These are phyloP conservation scores for Poeciliopsis occidentalis DNA, from an alignment of 2,113 vertebrate species.

Conservation along the genomic window DNA sequence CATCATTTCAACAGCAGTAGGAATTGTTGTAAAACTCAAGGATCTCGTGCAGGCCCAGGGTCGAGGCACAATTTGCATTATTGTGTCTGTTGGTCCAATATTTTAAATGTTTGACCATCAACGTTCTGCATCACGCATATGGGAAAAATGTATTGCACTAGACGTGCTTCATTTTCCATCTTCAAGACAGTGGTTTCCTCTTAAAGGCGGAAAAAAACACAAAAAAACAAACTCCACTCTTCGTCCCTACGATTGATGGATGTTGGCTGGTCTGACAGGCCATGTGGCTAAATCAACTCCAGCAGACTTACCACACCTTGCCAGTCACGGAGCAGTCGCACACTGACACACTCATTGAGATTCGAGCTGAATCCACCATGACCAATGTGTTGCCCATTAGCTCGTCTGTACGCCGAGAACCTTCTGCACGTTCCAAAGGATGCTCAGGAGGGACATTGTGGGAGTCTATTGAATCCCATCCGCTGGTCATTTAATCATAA, in stretches of 20 bases:
- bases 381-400: conserved; percentile 79
- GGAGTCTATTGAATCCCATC: conserved; percentile 71
- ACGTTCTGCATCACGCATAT: conserved; percentile 35
- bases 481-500: conserved; percentile 76
- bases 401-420: conserved; percentile 71
- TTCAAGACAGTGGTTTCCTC: conserved; percentile 34
- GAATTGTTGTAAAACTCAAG: too few species aligned
- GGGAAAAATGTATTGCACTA: conserved; percentile 64
- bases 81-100: too few species aligned
- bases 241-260: conserved; percentile 59
- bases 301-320: conserved; percentile 74
- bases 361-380: conserved; percentile 76
- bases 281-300: conserved; percentile 73
- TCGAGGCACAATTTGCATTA: too few species aligned
- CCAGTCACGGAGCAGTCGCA: conserved; percentile 70
- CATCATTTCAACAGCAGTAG: too few species aligned
- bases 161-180: conserved; percentile 34
- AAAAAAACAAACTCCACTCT: conserved; percentile 23
- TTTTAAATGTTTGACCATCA: neutral
- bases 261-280: conserved; percentile 66
- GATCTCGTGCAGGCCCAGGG: too few species aligned
- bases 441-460: conserved; percentile 62
- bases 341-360: conserved; percentile 77
- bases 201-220: conserved; percentile 17
- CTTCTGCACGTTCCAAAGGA: conserved; percentile 71